phyloP scores from a whole-genome alignment of 2,888 invertebrate species.

The Noctua fimbriata region DNA sequence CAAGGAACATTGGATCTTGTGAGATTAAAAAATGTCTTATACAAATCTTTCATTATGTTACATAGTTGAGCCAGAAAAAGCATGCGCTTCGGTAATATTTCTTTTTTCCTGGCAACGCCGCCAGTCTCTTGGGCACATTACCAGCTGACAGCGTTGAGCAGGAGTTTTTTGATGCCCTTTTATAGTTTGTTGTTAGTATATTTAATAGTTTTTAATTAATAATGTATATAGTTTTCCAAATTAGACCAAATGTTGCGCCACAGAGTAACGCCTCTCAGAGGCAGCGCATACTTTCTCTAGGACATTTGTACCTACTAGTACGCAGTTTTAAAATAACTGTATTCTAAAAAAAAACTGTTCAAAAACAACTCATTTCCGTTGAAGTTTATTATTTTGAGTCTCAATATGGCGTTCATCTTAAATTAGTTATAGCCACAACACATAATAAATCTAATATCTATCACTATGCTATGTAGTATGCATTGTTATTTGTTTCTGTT shows the following conservation, averaged over 20 bases:
- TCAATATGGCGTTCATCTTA: constrained; percentile 14
- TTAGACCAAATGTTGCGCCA: neutral
- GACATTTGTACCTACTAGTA: neutral
- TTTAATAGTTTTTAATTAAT: too few species aligned
- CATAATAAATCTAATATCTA: constrained; percentile 31
- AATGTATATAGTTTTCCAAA: neutral
- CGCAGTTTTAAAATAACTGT: neutral
- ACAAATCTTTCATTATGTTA: neutral
- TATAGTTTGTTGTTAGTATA: too few species aligned
- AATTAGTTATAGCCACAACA: constrained; percentile 40
- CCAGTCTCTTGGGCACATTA: too few species aligned
- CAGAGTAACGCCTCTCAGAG: neutral
- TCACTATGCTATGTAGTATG: constrained; percentile 30
- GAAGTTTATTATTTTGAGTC: constrained; percentile 17
- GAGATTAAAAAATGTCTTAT: constrained; percentile 1
- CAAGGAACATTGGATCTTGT: constrained; percentile 35
- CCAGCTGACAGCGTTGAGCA: too few species aligned
- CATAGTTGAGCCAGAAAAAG: neutral
- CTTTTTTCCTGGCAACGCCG: neutral
- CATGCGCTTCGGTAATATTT: neutral
- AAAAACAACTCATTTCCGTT: constrained; percentile 38
- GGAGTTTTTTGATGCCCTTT: too few species aligned
- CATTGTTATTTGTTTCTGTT: neutral
- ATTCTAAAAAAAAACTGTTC: constrained; percentile 3
- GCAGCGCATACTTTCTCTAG: neutral